Evolutionary conservation across 2,113 vertebrate species (phyloP).

Genomic region (Asarcornis scutulata): DNA sequence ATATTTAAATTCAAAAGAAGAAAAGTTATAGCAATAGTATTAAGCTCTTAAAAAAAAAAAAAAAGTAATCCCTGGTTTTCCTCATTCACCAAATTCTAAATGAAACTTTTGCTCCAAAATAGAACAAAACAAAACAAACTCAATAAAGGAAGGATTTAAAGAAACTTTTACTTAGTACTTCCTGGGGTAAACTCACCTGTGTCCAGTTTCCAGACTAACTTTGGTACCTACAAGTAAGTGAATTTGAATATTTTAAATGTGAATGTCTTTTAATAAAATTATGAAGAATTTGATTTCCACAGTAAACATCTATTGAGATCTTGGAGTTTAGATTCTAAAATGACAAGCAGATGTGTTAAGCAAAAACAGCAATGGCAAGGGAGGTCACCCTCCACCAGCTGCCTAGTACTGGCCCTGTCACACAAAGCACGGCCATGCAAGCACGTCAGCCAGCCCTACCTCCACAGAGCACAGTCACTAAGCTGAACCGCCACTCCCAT

Average conservation of each 20-base stretch:
- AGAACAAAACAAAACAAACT: not conserved
- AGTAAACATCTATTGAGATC: not conserved
- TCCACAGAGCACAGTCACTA: too few species aligned
- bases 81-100: not conserved
- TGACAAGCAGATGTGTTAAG: not conserved
- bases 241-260: not conserved
- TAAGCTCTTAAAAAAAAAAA: not conserved
- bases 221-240: not conserved
- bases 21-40: not conserved
- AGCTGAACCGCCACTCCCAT: not conserved
- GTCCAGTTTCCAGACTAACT: not conserved
- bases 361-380: not conserved
- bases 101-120: not conserved
- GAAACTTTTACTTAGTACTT: not conserved
- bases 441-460: too few species aligned
- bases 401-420: not conserved
- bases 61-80: not conserved
- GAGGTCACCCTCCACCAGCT: not conserved
- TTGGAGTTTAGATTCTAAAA: not conserved
- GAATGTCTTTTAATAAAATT: not conserved
- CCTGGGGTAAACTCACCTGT: not conserved
- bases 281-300: not conserved
- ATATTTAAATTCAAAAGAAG: not conserved
- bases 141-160: not conserved
- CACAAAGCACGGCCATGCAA: accelerated